Evolutionary conservation across 1,140 invertebrate species (phyloP), one percentile per base, ranked within the genome.

Genomic region (Brachionus manjavacas): DNA sequence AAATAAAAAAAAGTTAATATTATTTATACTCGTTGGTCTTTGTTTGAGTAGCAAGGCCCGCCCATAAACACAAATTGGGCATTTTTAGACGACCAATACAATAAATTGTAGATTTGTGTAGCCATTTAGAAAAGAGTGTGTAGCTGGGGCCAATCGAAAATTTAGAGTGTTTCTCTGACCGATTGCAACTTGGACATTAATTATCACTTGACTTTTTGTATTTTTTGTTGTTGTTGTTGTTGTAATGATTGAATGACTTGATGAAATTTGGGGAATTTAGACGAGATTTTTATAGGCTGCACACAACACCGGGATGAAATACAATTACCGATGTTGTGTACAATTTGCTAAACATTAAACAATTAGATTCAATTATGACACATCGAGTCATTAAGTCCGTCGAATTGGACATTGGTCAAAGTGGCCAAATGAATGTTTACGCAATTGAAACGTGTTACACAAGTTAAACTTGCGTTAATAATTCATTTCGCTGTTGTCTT

Each of bases 301-400:
- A 16, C 6, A 14, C 28, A 31, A 39, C 25, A 72, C 68, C 68
- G 39, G 68, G 68, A 72, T 72, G 16, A 76, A 76, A 49, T 46
- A 12, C 72, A 76, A 76, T 46, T 76, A 49, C 72, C 72, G 72
- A 76, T 49, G 31, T 3, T 41, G 31, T 72, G 12, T 11, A 72
- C 68, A 72, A 72, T 12, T 68, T 68, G n/a, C 12, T 31, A 68
- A 68, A 68, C 31, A 68, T 39, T 68, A 68, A 68, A 72, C 68
- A 72, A 72, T 72, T 72, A 72, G 23, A 72, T 76, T 76, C 41
- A 76, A 76, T 76, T 76, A 76, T 76, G 72, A 49, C 39, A 76
- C 72, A 76, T 76, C 43, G 72, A 76, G 72, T 76, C 72, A 76
- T 76, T 76, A 76, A 76, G 72, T 76, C 7, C 20, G 6, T 35